Evolutionary conservation across 2,113 vertebrate genomes (phyloP), one percentile per base, ranked within the genome.

Genomic region (Puntigrus tetrazona): DNA sequence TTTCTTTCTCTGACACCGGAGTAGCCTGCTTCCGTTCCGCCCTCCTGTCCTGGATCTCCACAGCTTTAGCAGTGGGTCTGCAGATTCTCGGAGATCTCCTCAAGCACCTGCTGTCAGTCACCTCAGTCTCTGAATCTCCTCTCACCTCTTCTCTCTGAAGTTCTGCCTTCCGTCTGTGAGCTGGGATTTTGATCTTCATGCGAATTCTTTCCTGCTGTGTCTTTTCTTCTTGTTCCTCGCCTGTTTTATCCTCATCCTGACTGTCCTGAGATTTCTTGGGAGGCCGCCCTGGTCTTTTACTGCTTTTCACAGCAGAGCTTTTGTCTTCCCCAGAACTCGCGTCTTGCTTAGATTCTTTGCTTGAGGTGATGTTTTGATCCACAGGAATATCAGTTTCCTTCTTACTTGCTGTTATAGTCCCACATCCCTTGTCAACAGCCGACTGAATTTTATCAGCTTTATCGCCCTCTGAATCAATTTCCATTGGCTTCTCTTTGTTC

Each of bases 31-130:
- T 93, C 82, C 95, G 97, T 77, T 98, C 97, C 5, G 88, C 61
- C 87, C 95, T 98, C 88, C 94, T 95, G 88, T 97, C 96, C 34
- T 95, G 94, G 83, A 95, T 96, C 87, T 98, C 96, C 0, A 94
- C 96, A 0, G 92, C 88, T 91, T 98, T 99, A 0, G 94, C 91
- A 0, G 96, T 96, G 0, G 97, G 98, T 57, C 96, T 95, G 52
- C 96, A 99, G 89, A 99, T 99, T 86, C 98, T 95, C 0, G 97
- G 96, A 0, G 97, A 99, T 0, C 98, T 92, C 65, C 98, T 92
- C 1, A 99, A 93, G 0, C 96, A 96, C 36, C 94, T 92, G 2
- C 95, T 95, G 1, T 92, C 74, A 22, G 90, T 93, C 0, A 93
- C 84, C 47, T 97, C 98, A 0, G 95, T 94, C 86, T 96, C 95